Evolutionary conservation across 2,888 invertebrate species (phyloP).

Genomic region (Allygus modestus): DNA sequence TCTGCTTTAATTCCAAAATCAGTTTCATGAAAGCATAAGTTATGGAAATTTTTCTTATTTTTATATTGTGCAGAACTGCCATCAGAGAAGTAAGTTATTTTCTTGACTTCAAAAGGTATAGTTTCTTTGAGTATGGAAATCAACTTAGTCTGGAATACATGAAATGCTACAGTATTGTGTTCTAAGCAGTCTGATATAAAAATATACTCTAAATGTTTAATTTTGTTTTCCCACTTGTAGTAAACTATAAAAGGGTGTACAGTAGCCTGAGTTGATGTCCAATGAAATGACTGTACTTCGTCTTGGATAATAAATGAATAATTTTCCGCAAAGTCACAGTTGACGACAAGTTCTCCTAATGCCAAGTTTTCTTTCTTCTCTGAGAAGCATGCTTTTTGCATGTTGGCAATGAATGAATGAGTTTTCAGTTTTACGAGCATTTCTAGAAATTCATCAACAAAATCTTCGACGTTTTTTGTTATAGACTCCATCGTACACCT

Average conservation of each 20-base stretch:
- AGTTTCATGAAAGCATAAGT: conserved; percentile 67
- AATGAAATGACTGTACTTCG: background rate
- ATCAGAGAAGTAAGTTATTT: conserved; percentile 66
- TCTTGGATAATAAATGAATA: background rate
- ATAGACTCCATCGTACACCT: background rate
- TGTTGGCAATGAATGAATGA: background rate
- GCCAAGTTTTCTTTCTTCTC: background rate
- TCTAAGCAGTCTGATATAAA: conserved; percentile 36
- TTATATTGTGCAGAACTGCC: conserved; percentile 69
- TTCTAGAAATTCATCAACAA: background rate
- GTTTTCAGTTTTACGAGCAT: background rate
- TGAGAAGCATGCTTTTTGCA: background rate
- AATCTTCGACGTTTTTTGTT: background rate
- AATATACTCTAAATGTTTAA: background rate
- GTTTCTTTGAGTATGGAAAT: conserved; percentile 25
- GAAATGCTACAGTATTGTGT: conserved; percentile 34
- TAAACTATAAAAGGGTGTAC: conserved; percentile 24
- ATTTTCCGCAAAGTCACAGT: background rate
- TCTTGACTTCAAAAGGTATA: background rate
- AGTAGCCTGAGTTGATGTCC: conserved; percentile 29
- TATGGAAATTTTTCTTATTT: conserved; percentile 70
- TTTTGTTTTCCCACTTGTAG: conserved; percentile 13
- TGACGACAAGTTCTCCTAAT: background rate
- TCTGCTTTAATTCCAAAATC: conserved; percentile 52
- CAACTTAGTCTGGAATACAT: background rate